A percentile compares a stretch with the other conserved stretches of the same genome.
Conservation (phyloP, 2,113 vertebrate species). For the Arizona elegans region DNA sequence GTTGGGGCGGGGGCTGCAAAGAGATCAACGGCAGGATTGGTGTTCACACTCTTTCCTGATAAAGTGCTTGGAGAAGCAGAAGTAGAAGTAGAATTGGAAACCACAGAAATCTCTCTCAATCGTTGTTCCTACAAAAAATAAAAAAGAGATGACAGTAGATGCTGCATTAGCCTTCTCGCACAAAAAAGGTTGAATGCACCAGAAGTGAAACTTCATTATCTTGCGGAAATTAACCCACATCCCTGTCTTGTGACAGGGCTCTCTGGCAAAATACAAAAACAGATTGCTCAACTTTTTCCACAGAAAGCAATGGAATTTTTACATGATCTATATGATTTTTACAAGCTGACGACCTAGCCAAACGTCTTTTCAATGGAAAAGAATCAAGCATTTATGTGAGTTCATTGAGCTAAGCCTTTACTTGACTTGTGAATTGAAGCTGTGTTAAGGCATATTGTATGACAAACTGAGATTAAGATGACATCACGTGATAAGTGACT, state of each 20-base stretch:
- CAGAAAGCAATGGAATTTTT: neutral
- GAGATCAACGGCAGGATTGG: constrained; percentile 78
- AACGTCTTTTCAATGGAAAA: neutral
- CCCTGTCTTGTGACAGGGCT: neutral
- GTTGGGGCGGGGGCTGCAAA: constrained; percentile 80
- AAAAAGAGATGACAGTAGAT: neutral
- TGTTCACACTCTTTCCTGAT: constrained; percentile 83
- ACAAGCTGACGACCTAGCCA: neutral
- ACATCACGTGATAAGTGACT: neutral
- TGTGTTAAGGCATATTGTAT: neutral
- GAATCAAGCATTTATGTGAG: neutral
- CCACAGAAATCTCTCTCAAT: constrained; percentile 80
- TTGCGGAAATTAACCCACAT: neutral
- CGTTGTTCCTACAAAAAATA: constrained; percentile 75
- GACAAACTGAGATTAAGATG: neutral
- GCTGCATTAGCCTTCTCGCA: neutral
- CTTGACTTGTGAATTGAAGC: neutral
- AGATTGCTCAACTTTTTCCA: neutral
- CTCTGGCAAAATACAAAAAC: neutral
- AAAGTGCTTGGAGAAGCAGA: constrained; percentile 85
- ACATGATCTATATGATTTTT: neutral
- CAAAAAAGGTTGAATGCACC: neutral
- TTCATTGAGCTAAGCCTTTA: neutral
- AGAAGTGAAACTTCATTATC: neutral
- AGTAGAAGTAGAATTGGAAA: constrained; percentile 74